Base-by-base conservation (phyloP, 2,113 vertebrate genomes). In the Pelodiscus sinensis region DNA sequence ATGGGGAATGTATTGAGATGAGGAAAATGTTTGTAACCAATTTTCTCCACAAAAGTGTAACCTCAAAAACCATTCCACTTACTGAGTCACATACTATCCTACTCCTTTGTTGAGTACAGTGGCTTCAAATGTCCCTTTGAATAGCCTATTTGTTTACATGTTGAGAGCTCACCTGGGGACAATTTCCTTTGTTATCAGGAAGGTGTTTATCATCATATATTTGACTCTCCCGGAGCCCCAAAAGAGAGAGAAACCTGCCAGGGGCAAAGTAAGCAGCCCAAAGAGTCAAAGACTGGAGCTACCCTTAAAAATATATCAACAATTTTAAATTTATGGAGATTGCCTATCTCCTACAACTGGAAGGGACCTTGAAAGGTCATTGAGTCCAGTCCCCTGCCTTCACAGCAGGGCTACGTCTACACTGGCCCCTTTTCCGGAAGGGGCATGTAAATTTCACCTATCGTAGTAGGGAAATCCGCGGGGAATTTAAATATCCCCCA, bases 101-200 rank as follows among this genome's bases (percentile, higher is more conserved):
- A 18, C 3, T 71, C 51, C 50, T 21, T 54, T 54, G 14, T 54
- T 54, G 52, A 1, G 0, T 7, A 58, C 50, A 79, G 9, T 44
- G 16, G 56, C 81, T 96, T 86, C 86, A 25, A 44, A 38, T 51
- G 71, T 79, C 62, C 18, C 54, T 65, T 86, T 96, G 87, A 96
- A 95, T 95, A 84, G 91, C 22, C 22, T 51, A 90, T 97, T 91
- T 97, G 91, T 96, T 79, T 89, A n/a, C 22, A 60, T 82, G n/a
- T 65, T 62, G 38, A 8, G 38, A 81, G n/a, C 77, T 92, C 86
- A 44, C 2, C 1, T 68, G 65, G 4, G 82, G 84, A 75, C 86
- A 29, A 60, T 19, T 50, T 93, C 94, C 35, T 90, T 7, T 54
- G 35, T 21, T 44, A 51, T 15, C 31, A 92, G 75, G 24, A 29